These are phyloP conservation scores for Ceratina australensis DNA, from an alignment of 1,140 invertebrate species.

Conservation along the genomic window DNA sequence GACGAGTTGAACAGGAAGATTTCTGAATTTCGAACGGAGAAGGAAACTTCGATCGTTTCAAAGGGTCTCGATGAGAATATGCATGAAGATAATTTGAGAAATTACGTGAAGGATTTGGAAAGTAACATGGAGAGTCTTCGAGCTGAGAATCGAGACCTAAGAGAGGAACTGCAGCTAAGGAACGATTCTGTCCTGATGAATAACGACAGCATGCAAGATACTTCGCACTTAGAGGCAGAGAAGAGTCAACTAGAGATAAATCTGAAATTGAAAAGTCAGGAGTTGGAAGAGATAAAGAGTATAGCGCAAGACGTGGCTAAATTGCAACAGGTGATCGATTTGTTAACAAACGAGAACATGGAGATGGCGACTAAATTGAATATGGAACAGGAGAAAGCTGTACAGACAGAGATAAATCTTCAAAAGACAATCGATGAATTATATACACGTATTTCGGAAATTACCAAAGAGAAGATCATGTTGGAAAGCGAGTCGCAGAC, in stretches of 20 bases:
- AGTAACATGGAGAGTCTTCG: constrained; percentile 4
- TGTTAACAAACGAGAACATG: constrained; percentile 71
- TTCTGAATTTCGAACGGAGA: background rate
- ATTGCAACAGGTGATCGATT: constrained; percentile 66
- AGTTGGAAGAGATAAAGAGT: constrained; percentile 69
- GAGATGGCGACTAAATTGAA: constrained; percentile 66
- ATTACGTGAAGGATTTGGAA: constrained; percentile 17
- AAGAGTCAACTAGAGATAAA: constrained; percentile 62
- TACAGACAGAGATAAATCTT: constrained; percentile 47
- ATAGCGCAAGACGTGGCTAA: constrained; percentile 64
- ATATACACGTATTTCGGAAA: constrained; percentile 41
- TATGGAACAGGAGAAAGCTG: constrained; percentile 51
- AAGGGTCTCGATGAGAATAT: background rate
- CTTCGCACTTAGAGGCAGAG: constrained; percentile 59
- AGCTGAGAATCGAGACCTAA: constrained; percentile 33
- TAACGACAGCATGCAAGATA: constrained; percentile 18
- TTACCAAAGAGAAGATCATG: constrained; percentile 58
- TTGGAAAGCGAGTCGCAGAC: constrained; percentile 51
- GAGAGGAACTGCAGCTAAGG: background rate
- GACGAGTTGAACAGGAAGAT: background rate
- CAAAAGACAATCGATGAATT: constrained; percentile 60
- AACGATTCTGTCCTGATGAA: background rate
- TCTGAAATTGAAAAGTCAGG: constrained; percentile 62
- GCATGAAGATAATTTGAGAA: constrained; percentile 21
- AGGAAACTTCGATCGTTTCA: background rate